Base-by-base conservation (phyloP, 2,113 vertebrate species). In the Cyrtonyx montezumae region DNA sequence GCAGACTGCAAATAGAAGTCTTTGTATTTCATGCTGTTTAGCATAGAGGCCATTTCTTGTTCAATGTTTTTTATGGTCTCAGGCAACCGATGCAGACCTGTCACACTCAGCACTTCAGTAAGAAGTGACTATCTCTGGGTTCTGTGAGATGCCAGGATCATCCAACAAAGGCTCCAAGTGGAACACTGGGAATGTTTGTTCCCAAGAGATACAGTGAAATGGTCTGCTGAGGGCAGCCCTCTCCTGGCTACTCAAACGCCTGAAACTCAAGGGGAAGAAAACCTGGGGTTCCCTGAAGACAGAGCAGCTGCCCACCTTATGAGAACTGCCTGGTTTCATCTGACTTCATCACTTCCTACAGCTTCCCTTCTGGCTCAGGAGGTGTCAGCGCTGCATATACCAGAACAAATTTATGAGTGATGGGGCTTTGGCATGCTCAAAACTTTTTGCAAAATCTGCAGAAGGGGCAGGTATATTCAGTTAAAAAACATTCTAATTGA, bases 311-410 rank as follows among this genome's bases (percentile, higher is more conserved):
- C 84, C 88, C 84, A 83, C 66, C 77, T 87, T 80, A 71, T 68
- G 81, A 89, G 85, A 78, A 84, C 19, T 3, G 1, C 34, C n/a
- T 58, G 78, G 91, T 93, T 40, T 66, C 51, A 68, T 81, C 69
- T 82, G 93, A 91, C 88, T 83, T 71, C 66, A 90, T 88, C 73
- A 8, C 58, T 68, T 84, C 84, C 91, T 63, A 55, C 90, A 86
- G 88, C 81, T 94, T 93, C 49, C 40, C 82, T 84, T 87, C 80
- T 48, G 70, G 66, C 78, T 79, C 2, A 0, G 82, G 56, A 68
- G 10, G 0, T 1, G 4, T 48, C 55, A 83, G 42, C 13, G 37
- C 37, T 73, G 30, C 40, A 17, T 30, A 2, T 4, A 83, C 32
- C 58, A 81, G 78, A 89, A 94, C 51, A 85, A 94, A 93, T 48